These are phyloP conservation scores for Acromyrmex charruanus DNA, from an alignment of 1,140 invertebrate genomes.

Conservation along the genomic window DNA sequence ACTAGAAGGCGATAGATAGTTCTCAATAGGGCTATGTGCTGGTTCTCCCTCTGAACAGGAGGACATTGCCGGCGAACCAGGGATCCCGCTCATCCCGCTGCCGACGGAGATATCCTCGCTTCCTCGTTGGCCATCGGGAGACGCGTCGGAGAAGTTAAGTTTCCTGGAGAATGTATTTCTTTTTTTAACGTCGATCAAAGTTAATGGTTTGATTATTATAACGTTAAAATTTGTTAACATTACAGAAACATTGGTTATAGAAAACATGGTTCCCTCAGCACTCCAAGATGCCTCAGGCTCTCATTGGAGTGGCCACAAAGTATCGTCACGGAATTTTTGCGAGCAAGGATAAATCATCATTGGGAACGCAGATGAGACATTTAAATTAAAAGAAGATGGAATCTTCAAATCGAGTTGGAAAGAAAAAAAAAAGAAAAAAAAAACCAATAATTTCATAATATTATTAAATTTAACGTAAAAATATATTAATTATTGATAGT, in stretches of 20 bases:
- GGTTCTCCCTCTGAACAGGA: slow-evolving; percentile 85
- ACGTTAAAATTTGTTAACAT: not conserved
- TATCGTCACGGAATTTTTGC: slow-evolving; percentile 34
- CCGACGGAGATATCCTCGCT: slow-evolving; percentile 78
- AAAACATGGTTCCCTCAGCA: slow-evolving; percentile 79
- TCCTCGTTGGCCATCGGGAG: slow-evolving; percentile 79
- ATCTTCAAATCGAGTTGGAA: not conserved
- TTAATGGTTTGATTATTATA: not conserved
- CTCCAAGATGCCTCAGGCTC: slow-evolving; percentile 78
- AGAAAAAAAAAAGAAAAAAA: not conserved
- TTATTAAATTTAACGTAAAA: not conserved
- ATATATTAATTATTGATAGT: slow-evolving; percentile 11
- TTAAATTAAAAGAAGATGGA: not conserved
- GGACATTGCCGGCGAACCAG: slow-evolving; percentile 84
- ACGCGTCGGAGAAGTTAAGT: slow-evolving; percentile 83
- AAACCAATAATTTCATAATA: not conserved
- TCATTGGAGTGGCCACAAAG: slow-evolving; percentile 42
- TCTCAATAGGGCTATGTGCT: slow-evolving; percentile 83
- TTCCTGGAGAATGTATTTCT: slow-evolving; percentile 71
- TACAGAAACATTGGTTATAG: no score
- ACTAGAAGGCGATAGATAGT: slow-evolving; percentile 77
- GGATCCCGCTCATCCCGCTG: slow-evolving; percentile 77
- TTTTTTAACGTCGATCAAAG: not conserved
- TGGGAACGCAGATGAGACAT: not conserved
- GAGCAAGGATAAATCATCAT: slow-evolving; percentile 45